Conservation (phyloP, 2,113 vertebrate genomes). For the Alosa alosa region DNA sequence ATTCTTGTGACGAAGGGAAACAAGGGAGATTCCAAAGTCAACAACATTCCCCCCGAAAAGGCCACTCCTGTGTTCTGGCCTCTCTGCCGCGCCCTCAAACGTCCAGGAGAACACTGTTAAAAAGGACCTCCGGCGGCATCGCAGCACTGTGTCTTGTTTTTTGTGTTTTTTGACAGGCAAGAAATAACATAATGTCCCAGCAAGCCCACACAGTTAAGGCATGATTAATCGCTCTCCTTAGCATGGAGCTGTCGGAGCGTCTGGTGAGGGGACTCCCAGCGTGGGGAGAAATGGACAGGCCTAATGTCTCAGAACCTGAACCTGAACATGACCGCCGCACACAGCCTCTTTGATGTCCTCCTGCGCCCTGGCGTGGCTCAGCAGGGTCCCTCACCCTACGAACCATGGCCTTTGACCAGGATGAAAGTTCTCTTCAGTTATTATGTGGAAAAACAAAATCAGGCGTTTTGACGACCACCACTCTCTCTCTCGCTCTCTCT, state of each 20-base stretch:
- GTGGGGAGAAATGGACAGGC: slow-evolving; percentile 57
- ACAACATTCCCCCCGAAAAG: slow-evolving; percentile 64
- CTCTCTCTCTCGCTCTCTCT: neutral
- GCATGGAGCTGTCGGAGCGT: slow-evolving; percentile 55
- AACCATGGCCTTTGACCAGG: neutral
- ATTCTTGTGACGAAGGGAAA: slow-evolving; percentile 75
- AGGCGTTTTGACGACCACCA: neutral
- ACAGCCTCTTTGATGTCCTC: slow-evolving; percentile 20
- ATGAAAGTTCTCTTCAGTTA: neutral
- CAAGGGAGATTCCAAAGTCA: slow-evolving; percentile 76
- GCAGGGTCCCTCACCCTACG: neutral
- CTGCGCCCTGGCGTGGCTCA: neutral
- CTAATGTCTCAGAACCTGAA: slow-evolving; percentile 50
- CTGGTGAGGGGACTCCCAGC: slow-evolving; percentile 61
- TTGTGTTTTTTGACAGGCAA: slow-evolving; percentile 48
- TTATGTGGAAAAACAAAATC: neutral
- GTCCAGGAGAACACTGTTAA: slow-evolving; percentile 58
- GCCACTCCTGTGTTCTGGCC: slow-evolving; percentile 61
- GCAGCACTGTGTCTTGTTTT: slow-evolving; percentile 49
- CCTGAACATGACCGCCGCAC: slow-evolving; percentile 61
- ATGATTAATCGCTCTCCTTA: slow-evolving; percentile 63
- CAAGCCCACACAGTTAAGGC: slow-evolving; percentile 64
- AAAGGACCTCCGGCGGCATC: slow-evolving; percentile 63
- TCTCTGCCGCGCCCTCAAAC: slow-evolving; percentile 55
- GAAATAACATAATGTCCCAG: slow-evolving; percentile 66